phyloP scores from a whole-genome alignment of 1,140 invertebrate species.

The Heliconius nattereri region DNA sequence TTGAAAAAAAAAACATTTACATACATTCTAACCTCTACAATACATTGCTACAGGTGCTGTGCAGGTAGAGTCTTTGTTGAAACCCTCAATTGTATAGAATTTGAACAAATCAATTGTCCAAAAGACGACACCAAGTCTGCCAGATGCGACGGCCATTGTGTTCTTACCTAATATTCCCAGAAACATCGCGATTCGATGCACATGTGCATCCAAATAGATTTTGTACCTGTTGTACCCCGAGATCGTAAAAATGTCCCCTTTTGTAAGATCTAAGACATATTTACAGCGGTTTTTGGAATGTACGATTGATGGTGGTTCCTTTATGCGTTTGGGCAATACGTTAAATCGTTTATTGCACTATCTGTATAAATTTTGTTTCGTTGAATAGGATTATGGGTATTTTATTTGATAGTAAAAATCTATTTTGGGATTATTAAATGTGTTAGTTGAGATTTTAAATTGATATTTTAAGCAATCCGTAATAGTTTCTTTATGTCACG shows the following conservation, averaged over 20 bases:
- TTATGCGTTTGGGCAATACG: constrained; percentile 6
- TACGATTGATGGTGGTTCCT: constrained; percentile 23
- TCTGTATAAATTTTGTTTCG: neutral
- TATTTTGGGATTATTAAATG: neutral
- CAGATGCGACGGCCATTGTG: constrained; percentile 56
- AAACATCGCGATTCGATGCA: constrained; percentile 48
- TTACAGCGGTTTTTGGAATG: constrained; percentile 28
- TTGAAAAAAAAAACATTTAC: neutral
- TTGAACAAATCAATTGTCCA: constrained; percentile 34
- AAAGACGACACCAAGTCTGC: constrained; percentile 61
- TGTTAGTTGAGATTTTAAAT: neutral
- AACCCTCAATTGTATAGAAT: constrained; percentile 1
- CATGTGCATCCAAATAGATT: constrained; percentile 48
- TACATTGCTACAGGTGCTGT: neutral
- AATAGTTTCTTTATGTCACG: neutral
- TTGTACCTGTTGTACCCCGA: constrained; percentile 54
- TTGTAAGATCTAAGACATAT: constrained; percentile 34
- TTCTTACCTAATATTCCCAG: constrained; percentile 44
- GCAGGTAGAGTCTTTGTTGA: constrained; percentile 26
- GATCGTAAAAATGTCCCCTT: constrained; percentile 40
- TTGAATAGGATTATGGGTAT: neutral
- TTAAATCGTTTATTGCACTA: constrained; percentile 5
- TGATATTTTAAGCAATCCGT: neutral
- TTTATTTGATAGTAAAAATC: neutral
- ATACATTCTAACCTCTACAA: neutral